A percentile compares a stretch with the other conserved stretches of the same genome.
Evolutionary conservation across 2,797 vertebrate species (phyloP).

Genomic region (Falco biarmicus): DNA sequence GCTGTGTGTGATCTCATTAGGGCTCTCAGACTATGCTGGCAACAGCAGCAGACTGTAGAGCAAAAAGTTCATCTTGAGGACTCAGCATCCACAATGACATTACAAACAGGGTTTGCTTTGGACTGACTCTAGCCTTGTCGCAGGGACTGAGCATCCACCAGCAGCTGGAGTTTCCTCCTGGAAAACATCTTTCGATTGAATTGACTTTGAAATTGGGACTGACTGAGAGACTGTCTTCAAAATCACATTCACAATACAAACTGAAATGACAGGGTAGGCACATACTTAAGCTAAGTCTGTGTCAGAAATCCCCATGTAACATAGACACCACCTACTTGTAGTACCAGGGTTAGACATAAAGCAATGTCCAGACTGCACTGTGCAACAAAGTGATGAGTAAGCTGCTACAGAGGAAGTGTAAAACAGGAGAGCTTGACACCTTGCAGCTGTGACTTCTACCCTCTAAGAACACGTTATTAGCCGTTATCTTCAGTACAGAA

Average conservation of each 20-base stretch:
- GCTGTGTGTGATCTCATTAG: neutral
- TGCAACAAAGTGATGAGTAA: neutral
- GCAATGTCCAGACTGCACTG: neutral
- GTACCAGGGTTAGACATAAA: neutral
- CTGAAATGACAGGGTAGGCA: neutral
- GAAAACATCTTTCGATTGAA: neutral
- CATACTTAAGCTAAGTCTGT: neutral
- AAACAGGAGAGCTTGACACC: neutral
- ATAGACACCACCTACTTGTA: neutral
- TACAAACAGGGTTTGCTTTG: neutral
- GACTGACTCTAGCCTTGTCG: neutral
- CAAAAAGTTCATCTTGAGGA: neutral
- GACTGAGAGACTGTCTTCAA: neutral
- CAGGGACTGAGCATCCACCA: neutral
- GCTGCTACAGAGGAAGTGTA: neutral
- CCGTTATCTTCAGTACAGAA: neutral
- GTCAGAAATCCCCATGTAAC: accelerated
- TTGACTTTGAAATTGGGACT: neutral
- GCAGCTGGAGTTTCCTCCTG: neutral
- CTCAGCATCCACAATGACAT: neutral
- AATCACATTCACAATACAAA: neutral
- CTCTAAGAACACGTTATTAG: neutral
- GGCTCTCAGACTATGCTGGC: neutral
- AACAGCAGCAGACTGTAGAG: neutral
- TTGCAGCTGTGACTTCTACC: neutral